Percentiles rank a stretch among this genome's conserved stretches.
These are phyloP conservation scores for Micoletzkya japonica DNA, from an alignment of 2,888 invertebrate species.

Conservation along the genomic window DNA sequence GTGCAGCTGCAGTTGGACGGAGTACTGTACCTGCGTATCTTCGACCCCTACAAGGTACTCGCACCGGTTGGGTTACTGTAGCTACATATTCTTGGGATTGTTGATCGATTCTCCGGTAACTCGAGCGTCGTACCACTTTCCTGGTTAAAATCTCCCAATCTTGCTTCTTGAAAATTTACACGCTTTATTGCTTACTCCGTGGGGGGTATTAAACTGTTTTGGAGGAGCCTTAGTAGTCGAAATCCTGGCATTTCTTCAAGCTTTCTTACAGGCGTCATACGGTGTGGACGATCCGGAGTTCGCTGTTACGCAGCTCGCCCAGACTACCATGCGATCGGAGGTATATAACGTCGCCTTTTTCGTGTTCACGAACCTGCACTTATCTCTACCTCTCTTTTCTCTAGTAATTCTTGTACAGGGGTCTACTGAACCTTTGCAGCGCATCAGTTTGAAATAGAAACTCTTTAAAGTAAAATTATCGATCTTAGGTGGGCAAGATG, in stretches of 20 bases:
- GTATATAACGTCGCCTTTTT: conserved; percentile 19
- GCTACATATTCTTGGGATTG: background rate
- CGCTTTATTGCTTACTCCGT: background rate
- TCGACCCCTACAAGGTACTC: conserved; percentile 80
- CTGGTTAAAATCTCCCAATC: no score
- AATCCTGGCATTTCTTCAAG: background rate
- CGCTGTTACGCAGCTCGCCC: conserved; percentile 96
- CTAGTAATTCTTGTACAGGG: no score
- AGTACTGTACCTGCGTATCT: conserved; percentile 88
- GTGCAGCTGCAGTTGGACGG: conserved; percentile 95
- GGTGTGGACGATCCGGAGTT: conserved; percentile 99
- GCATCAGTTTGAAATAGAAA: no score
- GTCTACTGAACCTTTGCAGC: no score
- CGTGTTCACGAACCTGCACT: background rate
- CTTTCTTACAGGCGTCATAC: conserved; percentile 76
- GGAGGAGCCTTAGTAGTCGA: no score
- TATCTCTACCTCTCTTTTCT: no score
- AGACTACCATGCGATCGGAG: conserved; percentile 99
- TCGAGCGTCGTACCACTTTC: no score
- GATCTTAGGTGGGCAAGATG: conserved; percentile 82
- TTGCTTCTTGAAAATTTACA: no score
- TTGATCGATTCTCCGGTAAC: background rate
- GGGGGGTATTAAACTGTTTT: background rate
- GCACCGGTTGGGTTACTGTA: background rate
- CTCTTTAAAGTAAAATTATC: background rate